Conservation (phyloP, 2,113 vertebrate genomes). For the Gallinago paraguaiae region DNA sequence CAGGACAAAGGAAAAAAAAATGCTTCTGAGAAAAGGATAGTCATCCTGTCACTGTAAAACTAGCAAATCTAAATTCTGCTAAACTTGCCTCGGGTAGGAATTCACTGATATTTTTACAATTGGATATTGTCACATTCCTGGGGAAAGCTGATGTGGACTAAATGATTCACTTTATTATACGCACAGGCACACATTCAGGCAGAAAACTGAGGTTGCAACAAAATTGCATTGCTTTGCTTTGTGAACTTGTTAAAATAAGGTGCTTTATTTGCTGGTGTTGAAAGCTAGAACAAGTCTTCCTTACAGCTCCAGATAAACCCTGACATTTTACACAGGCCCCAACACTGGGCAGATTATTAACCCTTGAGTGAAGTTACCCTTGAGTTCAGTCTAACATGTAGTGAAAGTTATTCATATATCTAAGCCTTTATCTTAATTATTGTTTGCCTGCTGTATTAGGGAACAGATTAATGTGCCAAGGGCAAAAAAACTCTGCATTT, state of each 20-base stretch:
- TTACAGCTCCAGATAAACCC: background rate
- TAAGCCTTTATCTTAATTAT: conserved; percentile 36
- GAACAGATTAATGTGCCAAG: background rate
- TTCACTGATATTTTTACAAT: background rate
- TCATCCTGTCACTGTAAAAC: background rate
- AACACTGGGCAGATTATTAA: conserved; percentile 27
- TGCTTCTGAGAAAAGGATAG: background rate
- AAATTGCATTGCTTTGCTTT: background rate
- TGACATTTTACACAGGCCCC: background rate
- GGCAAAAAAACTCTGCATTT: background rate
- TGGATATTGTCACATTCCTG: background rate
- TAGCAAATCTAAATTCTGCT: background rate
- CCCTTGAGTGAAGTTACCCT: background rate
- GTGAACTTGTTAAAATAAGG: background rate
- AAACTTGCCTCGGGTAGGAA: background rate
- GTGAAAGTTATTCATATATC: background rate
- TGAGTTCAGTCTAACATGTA: background rate
- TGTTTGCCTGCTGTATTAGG: background rate
- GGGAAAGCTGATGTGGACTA: background rate
- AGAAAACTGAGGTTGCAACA: background rate
- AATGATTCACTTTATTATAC: background rate
- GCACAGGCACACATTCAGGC: background rate
- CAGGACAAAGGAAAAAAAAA: background rate
- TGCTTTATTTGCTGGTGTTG: conserved; percentile 33
- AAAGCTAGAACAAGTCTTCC: background rate